Conservation (phyloP, 2,113 vertebrate genomes). For the Sminthopsis crassicaudata region DNA sequence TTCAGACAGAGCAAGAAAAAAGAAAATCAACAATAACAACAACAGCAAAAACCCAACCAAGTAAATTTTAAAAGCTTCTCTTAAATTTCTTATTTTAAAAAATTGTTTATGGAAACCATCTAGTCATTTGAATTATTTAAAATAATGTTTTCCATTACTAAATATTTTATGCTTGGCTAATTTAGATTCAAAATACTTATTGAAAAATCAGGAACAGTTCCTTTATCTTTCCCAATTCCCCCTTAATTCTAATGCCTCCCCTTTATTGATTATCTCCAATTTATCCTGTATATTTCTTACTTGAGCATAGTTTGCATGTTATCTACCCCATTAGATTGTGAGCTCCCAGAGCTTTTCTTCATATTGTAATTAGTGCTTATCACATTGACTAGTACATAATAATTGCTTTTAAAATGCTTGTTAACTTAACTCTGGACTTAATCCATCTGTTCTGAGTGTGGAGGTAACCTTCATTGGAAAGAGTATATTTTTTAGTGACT, state of each 20-base stretch:
- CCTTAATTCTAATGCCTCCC: not conserved
- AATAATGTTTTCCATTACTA: constrained; percentile 40
- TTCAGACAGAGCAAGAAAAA: not conserved
- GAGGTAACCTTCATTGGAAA: not conserved
- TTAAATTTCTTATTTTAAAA: not conserved
- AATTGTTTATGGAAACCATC: not conserved
- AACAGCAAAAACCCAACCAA: not conserved
- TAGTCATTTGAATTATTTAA: constrained; percentile 21
- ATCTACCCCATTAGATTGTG: not conserved
- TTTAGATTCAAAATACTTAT: constrained; percentile 19
- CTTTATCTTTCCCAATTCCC: not conserved
- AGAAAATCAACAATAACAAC: not conserved
- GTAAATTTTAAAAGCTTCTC: not conserved
- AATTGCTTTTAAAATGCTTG: not conserved
- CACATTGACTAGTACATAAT: not conserved
- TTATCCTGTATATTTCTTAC: not conserved
- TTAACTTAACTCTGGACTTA: not conserved
- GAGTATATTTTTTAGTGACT: not conserved
- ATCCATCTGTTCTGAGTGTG: not conserved
- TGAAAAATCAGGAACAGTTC: not conserved
- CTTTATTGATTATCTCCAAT: not conserved
- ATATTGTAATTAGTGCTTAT: not conserved
- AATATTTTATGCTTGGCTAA: not conserved
- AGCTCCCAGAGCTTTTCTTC: not conserved
- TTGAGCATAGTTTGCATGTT: not conserved